Evolutionary conservation across 92 coral and sea anemone genomes (phyloP).

Genomic region (Diadumene lineata): DNA sequence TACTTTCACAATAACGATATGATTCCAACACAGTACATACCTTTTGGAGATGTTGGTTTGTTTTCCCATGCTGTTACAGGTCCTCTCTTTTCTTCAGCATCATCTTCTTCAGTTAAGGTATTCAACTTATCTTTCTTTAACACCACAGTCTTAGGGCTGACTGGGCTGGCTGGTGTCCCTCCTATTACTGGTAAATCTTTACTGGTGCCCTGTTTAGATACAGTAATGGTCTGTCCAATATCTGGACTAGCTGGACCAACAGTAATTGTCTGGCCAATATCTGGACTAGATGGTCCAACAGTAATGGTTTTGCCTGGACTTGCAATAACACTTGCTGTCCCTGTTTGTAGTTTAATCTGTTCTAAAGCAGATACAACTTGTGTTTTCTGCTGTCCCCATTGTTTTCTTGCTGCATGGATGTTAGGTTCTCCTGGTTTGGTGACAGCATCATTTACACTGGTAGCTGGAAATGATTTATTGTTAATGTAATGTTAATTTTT

Average conservation of each 20-base stretch:
- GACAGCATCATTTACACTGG: constrained; percentile 82
- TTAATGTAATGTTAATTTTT: too few relatives aligned
- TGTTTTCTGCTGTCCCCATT: constrained; percentile 88
- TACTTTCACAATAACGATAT: too few relatives aligned
- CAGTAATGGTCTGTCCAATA: constrained; percentile 36
- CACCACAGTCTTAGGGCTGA: constrained; percentile 67
- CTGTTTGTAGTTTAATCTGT: constrained; percentile 85
- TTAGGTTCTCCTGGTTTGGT: constrained; percentile 64
- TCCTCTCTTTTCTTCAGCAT: constrained; percentile 23
- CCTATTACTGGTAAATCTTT: not conserved
- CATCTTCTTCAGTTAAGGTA: constrained; percentile 32
- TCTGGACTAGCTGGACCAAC: constrained; percentile 24
- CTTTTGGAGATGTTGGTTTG: constrained; percentile 31
- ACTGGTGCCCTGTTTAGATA: not conserved
- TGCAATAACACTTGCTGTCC: constrained; percentile 69
- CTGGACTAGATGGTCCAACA: constrained; percentile 29
- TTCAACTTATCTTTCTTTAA: constrained; percentile 37
- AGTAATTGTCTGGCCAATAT: constrained; percentile 86
- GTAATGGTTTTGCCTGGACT: constrained; percentile 37
- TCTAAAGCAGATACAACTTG: constrained; percentile 87
- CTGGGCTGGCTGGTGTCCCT: constrained; percentile 49
- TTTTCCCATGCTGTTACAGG: constrained; percentile 88
- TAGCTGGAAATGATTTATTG: constrained; percentile 63
- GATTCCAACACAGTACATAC: constrained; percentile 29
- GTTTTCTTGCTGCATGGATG: constrained; percentile 60